Conservation (phyloP, 1,140 invertebrate species). For the Telenomus remus region DNA sequence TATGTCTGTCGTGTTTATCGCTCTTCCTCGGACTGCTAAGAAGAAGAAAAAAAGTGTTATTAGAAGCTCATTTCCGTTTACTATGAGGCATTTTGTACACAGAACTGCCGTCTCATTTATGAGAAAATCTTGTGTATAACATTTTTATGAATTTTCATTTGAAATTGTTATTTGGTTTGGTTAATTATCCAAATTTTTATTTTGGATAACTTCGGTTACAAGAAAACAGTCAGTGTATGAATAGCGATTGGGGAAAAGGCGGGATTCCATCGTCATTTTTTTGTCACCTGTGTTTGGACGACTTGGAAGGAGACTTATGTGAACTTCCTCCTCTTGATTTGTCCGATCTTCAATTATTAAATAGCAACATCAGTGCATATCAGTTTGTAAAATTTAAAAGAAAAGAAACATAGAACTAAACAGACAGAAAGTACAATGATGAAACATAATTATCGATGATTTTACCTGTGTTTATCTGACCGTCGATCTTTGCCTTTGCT, state of each 20-base stretch:
- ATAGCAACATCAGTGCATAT: constrained; percentile 43
- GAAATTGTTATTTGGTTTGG: too few species aligned
- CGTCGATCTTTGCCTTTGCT: constrained; percentile 65
- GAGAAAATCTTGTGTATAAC: not conserved
- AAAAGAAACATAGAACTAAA: too few species aligned
- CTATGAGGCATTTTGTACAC: too few species aligned
- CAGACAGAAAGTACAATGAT: too few species aligned
- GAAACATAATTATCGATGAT: too few species aligned
- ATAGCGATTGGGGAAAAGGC: constrained; percentile 11
- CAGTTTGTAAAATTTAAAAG: constrained; percentile 5
- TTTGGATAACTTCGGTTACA: too few species aligned
- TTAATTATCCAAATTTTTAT: too few species aligned
- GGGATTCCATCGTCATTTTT: constrained; percentile 33
- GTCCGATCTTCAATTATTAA: constrained; percentile 71
- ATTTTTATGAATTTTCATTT: too few species aligned
- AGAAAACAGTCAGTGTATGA: not conserved
- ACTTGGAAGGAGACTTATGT: constrained; percentile 77
- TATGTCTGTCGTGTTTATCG: constrained; percentile 72
- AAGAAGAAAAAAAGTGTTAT: constrained; percentile 32
- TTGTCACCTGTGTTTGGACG: constrained; percentile 74
- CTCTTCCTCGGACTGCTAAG: constrained; percentile 72
- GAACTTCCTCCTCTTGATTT: constrained; percentile 71
- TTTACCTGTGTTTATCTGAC: constrained; percentile 71
- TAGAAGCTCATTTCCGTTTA: not conserved
- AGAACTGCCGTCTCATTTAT: not conserved